These are phyloP conservation scores for Synanthedon formicaeformis DNA, from an alignment of 2,888 invertebrate species.

Conservation along the genomic window DNA sequence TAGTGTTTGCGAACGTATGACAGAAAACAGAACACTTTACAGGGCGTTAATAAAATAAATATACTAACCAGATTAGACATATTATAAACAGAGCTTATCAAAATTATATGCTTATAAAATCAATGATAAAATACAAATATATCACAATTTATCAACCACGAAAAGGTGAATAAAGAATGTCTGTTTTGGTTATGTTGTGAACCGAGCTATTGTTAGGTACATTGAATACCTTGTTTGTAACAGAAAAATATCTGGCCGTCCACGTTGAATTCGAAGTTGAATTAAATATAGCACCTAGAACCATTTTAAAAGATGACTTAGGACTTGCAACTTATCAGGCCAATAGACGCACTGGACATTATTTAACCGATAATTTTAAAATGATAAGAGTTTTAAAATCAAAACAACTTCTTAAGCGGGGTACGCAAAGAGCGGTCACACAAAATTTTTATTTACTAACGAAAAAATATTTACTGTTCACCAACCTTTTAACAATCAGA, in stretches of 20 bases:
- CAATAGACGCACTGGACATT: slow-evolving; percentile 1
- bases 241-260: too few relatives aligned
- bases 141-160: too few relatives aligned
- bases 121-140: too few relatives aligned
- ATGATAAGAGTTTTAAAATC: not conserved
- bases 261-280: slow-evolving; percentile 4
- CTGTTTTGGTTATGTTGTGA: not conserved
- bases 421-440: not conserved
- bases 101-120: too few relatives aligned
- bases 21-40: too few relatives aligned
- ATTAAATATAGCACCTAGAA: slow-evolving; percentile 8
- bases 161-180: too few relatives aligned
- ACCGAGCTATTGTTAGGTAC: not conserved
- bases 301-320: slow-evolving; percentile 7
- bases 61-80: too few relatives aligned
- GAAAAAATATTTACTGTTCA: not conserved
- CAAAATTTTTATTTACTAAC: not conserved
- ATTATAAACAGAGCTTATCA: too few relatives aligned
- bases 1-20: too few relatives aligned
- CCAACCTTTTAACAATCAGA: too few relatives aligned
- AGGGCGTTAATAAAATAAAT: too few relatives aligned
- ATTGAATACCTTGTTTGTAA: not conserved
- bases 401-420: not conserved
- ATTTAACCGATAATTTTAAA: not conserved
- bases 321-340: slow-evolving; percentile 5